These are phyloP conservation scores for Glaucidium brasilianum DNA, from an alignment of 2,113 vertebrate genomes.

Conservation along the genomic window DNA sequence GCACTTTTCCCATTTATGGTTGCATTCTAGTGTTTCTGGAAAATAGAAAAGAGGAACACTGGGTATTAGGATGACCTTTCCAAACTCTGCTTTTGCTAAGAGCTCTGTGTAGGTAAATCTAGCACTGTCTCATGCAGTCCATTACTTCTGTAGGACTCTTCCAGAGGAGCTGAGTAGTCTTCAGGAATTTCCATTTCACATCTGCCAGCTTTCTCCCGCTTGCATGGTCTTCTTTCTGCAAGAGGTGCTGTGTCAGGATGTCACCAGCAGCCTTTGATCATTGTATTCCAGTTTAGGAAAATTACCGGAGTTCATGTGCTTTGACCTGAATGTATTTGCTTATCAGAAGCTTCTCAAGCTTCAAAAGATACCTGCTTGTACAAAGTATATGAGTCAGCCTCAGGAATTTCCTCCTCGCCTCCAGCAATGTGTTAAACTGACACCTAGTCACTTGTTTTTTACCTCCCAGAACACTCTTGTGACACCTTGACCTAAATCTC, in stretches of 20 bases:
- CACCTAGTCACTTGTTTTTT: neutral
- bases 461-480: neutral
- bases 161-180: neutral
- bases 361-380: neutral
- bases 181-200: neutral
- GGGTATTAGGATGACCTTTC: neutral
- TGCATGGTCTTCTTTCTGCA: neutral
- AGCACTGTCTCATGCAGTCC: no score
- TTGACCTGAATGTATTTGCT: neutral
- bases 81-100: neutral
- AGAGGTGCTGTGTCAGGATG: neutral
- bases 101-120: neutral
- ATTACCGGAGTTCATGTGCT: neutral
- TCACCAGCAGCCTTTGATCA: neutral
- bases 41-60: neutral
- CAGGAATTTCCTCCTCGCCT: conserved; percentile 10
- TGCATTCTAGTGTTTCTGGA: neutral
- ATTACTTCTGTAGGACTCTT: neutral
- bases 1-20: neutral
- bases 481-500: neutral
- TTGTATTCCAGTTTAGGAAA: neutral
- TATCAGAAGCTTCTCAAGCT: neutral
- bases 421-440: neutral
- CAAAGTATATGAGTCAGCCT: neutral
- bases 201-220: neutral